Evolutionary conservation across 2,888 invertebrate genomes (phyloP).

Genomic region (Agapostemon virescens): DNA sequence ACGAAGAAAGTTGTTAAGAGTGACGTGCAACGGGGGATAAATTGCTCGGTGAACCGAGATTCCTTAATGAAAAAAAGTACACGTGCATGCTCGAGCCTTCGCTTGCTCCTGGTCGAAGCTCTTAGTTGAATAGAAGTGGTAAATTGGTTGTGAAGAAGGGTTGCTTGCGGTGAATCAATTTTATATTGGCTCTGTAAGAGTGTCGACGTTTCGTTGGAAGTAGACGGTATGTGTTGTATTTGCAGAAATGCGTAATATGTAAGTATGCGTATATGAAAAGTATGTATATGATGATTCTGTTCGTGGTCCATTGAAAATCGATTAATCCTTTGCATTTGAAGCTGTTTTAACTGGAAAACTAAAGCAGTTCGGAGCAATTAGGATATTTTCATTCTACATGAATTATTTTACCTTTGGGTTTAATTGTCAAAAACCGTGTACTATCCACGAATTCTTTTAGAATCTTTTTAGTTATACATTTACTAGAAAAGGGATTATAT

Average conservation of each 20-base stretch:
- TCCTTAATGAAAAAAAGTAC: not conserved
- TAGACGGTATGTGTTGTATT: not conserved
- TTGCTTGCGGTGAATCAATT: not conserved
- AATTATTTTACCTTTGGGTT: too few species aligned
- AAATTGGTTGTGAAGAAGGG: not conserved
- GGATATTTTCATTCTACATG: too few species aligned
- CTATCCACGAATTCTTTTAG: too few species aligned
- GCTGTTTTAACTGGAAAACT: too few species aligned
- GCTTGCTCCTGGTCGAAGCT: not conserved
- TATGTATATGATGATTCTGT: not conserved
- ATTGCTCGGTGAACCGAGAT: conserved; percentile 8
- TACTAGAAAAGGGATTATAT: too few species aligned
- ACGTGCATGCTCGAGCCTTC: not conserved
- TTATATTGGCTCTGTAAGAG: not conserved
- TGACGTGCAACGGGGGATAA: not conserved
- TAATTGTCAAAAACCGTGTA: too few species aligned
- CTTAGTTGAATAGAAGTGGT: not conserved
- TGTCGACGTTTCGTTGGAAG: not conserved
- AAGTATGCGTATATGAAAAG: not conserved
- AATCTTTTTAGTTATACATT: too few species aligned
- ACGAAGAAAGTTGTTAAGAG: conserved; percentile 2
- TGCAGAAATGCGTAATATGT: too few species aligned
- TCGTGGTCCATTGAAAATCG: not conserved
- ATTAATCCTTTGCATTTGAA: too few species aligned
- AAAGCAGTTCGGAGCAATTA: too few species aligned